phyloP scores from a whole-genome alignment of 2,888 invertebrate genomes.

The Heteropelma amictum region DNA sequence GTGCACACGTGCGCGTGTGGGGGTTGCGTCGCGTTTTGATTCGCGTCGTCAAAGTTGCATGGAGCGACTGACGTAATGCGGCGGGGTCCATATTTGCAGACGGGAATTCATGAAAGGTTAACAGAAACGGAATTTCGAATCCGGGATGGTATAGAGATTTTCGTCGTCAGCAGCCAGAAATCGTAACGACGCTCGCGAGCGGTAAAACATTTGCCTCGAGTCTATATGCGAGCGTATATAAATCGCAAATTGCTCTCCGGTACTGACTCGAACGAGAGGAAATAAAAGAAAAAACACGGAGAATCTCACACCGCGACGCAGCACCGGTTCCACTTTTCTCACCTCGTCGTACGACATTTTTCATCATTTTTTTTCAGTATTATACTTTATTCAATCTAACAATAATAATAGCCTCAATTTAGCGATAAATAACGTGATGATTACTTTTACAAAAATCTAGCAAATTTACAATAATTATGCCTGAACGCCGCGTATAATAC shows the following conservation, averaged over 20 bases:
- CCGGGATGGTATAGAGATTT: constrained; percentile 18
- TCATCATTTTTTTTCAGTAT: too few species aligned
- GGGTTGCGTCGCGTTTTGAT: not conserved
- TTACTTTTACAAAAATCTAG: too few species aligned
- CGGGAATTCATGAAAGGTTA: constrained; percentile 53
- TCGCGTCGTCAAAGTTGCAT: not conserved
- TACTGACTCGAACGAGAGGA: not conserved
- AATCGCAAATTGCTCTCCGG: constrained; percentile 16
- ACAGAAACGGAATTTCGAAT: constrained; percentile 48
- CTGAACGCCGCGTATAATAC: too few species aligned
- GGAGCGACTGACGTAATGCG: constrained; percentile 40
- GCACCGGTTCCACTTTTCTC: too few species aligned
- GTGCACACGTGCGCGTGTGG: too few species aligned
- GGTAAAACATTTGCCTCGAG: constrained; percentile 25
- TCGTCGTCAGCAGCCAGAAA: constrained; percentile 2
- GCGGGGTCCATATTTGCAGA: constrained; percentile 44
- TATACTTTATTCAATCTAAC: too few species aligned
- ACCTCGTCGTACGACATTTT: too few species aligned
- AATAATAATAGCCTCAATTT: too few species aligned
- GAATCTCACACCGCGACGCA: too few species aligned
- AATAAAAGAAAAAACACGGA: not conserved
- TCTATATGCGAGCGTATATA: constrained; percentile 1
- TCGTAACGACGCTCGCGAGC: constrained; percentile 23
- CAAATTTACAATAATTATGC: too few species aligned
- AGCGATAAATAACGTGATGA: too few species aligned